phyloP scores from a whole-genome alignment of 2,113 vertebrate species.

The Phrynosoma platyrhinos region DNA sequence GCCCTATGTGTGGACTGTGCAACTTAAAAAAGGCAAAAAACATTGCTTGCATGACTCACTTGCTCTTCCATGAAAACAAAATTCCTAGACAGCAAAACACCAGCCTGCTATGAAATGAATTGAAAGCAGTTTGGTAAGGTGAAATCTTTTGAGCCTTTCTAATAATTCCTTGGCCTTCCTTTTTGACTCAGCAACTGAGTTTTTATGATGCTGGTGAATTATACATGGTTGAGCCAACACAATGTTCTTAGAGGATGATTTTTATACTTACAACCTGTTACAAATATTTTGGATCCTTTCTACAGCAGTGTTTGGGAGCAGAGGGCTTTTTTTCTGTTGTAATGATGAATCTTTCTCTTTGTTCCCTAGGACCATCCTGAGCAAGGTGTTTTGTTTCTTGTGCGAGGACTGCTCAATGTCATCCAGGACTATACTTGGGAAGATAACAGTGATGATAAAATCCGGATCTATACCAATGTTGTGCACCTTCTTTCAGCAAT shows the following conservation, averaged over 20 bases:
- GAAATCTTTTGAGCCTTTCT: neutral
- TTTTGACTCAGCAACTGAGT: neutral
- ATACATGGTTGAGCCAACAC: neutral
- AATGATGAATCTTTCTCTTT: neutral
- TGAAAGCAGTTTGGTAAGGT: neutral
- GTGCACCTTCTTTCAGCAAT: constrained; percentile 92
- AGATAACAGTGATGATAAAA: constrained; percentile 90
- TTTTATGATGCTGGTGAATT: neutral
- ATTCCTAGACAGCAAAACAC: neutral
- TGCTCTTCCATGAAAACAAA: neutral
- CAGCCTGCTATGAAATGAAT: neutral
- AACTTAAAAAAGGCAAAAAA: no score
- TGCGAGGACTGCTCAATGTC: constrained; percentile 93
- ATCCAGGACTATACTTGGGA: constrained; percentile 98
- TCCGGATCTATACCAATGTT: constrained; percentile 90
- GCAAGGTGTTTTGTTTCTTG: constrained; percentile 93
- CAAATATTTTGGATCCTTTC: neutral
- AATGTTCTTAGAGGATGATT: neutral
- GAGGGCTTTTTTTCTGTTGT: no score
- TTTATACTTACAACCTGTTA: neutral
- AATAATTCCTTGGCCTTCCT: neutral
- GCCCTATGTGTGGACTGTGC: no score
- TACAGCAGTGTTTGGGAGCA: no score
- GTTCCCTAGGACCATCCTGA: constrained; percentile 92
- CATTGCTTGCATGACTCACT: no score